Conservation (phyloP, 2,888 invertebrate genomes). For the Terebella lapidaria region DNA sequence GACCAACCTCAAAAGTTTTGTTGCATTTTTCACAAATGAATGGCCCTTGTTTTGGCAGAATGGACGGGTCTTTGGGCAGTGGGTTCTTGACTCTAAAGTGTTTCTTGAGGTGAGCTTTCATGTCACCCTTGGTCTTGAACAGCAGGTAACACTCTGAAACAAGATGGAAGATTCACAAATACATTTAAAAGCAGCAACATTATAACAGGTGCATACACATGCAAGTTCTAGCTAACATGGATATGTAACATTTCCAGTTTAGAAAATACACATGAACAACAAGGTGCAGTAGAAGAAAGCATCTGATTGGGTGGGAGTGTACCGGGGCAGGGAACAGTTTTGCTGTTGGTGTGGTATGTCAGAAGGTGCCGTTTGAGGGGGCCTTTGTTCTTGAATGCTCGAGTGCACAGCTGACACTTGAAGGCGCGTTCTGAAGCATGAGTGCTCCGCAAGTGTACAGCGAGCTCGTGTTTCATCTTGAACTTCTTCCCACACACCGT, state of each 20-base stretch:
- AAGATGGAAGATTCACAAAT: background rate
- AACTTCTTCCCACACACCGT: conserved; percentile 13
- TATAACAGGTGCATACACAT: background rate
- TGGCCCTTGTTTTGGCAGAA: no score
- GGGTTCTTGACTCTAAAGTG: no score
- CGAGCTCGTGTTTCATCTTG: conserved; percentile 12
- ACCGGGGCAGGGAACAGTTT: conserved; percentile 8
- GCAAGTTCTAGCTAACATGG: no score
- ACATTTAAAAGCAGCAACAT: background rate
- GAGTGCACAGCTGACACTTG: conserved; percentile 12
- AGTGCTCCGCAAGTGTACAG: conserved; percentile 9
- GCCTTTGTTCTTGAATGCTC: conserved; percentile 15
- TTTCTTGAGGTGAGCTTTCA: conserved; percentile 8
- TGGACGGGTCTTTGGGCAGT: no score
- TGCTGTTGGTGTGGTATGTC: conserved; percentile 14
- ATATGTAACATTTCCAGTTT: no score
- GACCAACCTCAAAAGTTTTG: no score
- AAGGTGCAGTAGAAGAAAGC: background rate
- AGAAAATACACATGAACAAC: no score
- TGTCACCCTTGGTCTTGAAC: conserved; percentile 17
- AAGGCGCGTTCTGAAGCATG: conserved; percentile 7
- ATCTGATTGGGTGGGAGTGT: background rate
- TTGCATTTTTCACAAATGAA: no score
- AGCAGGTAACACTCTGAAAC: conserved; percentile 11
- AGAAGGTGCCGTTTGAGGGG: conserved; percentile 11